A percentile compares a stretch with the other conserved stretches of the same genome.
Evolutionary conservation across 1,140 invertebrate species (phyloP).

Genomic region (Drosophila nigromelanica): DNA sequence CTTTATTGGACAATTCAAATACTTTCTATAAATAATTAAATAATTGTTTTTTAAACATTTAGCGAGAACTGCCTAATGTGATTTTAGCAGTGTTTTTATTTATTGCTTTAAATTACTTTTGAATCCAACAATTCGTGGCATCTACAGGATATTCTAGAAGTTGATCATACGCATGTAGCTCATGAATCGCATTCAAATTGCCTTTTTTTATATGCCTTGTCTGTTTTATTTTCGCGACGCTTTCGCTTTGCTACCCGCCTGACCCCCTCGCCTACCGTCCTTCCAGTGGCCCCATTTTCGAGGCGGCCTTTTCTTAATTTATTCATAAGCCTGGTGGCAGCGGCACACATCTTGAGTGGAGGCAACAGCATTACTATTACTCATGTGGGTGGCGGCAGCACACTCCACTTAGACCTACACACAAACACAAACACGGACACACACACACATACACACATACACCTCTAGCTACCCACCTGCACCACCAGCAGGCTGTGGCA

Average conservation of each 20-base stretch:
- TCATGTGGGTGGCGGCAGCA: conserved; percentile 57
- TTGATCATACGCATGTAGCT: conserved; percentile 36
- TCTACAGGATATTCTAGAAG: conserved; percentile 33
- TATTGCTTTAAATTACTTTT: no score
- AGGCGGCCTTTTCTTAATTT: conserved; percentile 66
- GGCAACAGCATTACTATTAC: conserved; percentile 81
- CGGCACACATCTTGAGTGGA: conserved; percentile 61
- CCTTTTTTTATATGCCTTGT: conserved; percentile 68
- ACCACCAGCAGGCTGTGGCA: conserved; percentile 33
- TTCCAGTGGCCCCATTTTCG: conserved; percentile 45
- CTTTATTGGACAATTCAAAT: not conserved
- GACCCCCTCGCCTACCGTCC: not conserved
- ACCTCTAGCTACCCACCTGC: conserved; percentile 1
- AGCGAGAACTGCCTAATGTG: no score
- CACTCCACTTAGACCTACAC: conserved; percentile 22
- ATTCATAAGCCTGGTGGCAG: conserved; percentile 76
- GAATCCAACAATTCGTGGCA: not conserved
- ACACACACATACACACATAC: not conserved
- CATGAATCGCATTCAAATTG: conserved; percentile 68
- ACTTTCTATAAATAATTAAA: no score
- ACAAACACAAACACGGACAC: not conserved
- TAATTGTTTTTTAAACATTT: no score
- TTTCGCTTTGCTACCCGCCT: conserved; percentile 1
- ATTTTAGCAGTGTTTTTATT: no score
- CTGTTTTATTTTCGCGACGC: conserved; percentile 60